Evolutionary conservation across 2,888 invertebrate species (phyloP).

Genomic region (Heliothis peltigera): DNA sequence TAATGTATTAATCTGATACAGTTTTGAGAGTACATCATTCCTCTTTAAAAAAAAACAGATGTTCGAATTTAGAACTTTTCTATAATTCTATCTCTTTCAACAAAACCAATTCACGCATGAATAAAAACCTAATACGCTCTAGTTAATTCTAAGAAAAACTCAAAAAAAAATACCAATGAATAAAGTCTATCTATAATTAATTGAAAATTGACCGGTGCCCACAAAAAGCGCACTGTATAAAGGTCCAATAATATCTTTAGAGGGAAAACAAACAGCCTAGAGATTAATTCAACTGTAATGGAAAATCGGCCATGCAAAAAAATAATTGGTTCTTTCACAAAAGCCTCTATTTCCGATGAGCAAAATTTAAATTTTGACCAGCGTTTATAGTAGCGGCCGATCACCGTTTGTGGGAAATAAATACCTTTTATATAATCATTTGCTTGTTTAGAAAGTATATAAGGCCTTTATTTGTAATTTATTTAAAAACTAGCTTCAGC

Average conservation of each 20-base stretch:
- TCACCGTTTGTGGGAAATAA: slow-evolving; percentile 40
- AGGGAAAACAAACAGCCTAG: slow-evolving; percentile 76
- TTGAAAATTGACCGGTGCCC: slow-evolving; percentile 47
- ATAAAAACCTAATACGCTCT: slow-evolving; percentile 48
- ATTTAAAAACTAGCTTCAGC: neutral
- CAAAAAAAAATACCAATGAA: slow-evolving; percentile 25
- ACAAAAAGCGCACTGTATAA: slow-evolving; percentile 53
- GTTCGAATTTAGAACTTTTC: slow-evolving; percentile 5
- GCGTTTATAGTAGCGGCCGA: slow-evolving; percentile 45
- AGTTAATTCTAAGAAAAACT: slow-evolving; percentile 25
- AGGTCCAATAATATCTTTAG: slow-evolving; percentile 69
- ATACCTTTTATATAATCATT: slow-evolving; percentile 28
- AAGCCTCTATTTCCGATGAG: slow-evolving; percentile 78
- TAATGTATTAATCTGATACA: slow-evolving; percentile 6
- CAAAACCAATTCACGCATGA: slow-evolving; percentile 19
- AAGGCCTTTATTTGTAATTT: neutral
- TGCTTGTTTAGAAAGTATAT: neutral
- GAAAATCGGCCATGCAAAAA: slow-evolving; percentile 83
- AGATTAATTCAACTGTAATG: slow-evolving; percentile 81
- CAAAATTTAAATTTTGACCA: slow-evolving; percentile 70
- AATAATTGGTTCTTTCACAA: slow-evolving; percentile 85
- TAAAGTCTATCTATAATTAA: slow-evolving; percentile 36
- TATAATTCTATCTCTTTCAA: slow-evolving; percentile 15
- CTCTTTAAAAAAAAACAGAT: slow-evolving; percentile 30
- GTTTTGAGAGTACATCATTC: neutral